phyloP scores from a whole-genome alignment of 2,888 invertebrate genomes.

The Aphrophora alni region DNA sequence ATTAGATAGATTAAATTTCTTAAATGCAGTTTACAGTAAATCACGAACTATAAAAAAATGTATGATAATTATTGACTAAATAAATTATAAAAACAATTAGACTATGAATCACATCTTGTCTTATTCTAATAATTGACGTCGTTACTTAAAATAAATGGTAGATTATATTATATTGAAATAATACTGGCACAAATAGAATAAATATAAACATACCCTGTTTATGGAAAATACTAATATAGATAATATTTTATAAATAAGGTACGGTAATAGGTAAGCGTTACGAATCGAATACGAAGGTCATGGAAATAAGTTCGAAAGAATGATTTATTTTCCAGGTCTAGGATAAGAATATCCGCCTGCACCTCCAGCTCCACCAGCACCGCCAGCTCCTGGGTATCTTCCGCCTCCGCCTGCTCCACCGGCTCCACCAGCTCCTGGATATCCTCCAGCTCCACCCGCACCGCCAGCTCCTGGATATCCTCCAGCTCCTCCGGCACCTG shows the following conservation, averaged over 20 bases:
- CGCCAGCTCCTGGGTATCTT: slow-evolving; percentile 32
- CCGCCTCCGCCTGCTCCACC: slow-evolving; percentile 42
- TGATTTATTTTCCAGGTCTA: slow-evolving; percentile 55
- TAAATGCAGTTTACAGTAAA: too few relatives aligned
- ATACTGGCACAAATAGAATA: background rate
- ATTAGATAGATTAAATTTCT: too few relatives aligned
- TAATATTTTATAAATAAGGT: background rate
- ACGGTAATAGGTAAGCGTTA: background rate
- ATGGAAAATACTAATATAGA: background rate
- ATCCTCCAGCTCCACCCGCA: slow-evolving; percentile 34
- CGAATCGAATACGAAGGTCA: background rate
- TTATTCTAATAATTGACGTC: background rate
- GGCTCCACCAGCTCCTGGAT: slow-evolving; percentile 37
- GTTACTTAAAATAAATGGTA: background rate
- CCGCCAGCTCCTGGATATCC: slow-evolving; percentile 36
- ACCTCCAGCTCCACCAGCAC: slow-evolving; percentile 46
- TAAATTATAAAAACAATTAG: background rate
- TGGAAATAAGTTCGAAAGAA: background rate
- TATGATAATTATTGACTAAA: too few relatives aligned
- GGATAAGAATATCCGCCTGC: slow-evolving; percentile 59
- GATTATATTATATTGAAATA: background rate
- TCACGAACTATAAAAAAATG: too few relatives aligned
- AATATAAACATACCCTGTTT: background rate
- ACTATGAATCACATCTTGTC: background rate
- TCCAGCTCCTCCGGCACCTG: slow-evolving; percentile 27